Evolutionary conservation across 2,888 invertebrate genomes (phyloP).

Genomic region (Mesochorus sp.): DNA sequence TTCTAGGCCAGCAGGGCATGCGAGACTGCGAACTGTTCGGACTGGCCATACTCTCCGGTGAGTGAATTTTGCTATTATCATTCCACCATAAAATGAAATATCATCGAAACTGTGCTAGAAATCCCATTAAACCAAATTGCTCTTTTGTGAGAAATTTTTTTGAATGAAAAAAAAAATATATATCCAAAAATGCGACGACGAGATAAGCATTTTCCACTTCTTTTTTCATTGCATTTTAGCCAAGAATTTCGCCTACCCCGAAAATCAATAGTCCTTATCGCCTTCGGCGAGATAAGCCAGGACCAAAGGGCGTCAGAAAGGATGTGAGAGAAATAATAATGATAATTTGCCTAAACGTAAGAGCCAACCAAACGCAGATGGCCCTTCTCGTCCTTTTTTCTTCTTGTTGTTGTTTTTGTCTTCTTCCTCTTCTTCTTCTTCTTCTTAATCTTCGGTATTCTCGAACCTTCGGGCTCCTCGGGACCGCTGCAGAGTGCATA

Average conservation of each 20-base stretch:
- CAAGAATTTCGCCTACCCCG: conserved; percentile 9
- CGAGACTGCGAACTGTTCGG: conserved; percentile 94
- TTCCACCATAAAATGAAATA: no score
- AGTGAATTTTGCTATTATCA: no score
- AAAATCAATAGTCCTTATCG: conserved; percentile 16
- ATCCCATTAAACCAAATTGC: no score
- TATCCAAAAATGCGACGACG: no score
- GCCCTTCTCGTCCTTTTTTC: background rate
- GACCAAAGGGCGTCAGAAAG: background rate
- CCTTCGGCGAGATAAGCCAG: conserved; percentile 2
- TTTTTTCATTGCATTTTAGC: conserved; percentile 24
- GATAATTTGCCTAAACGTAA: conserved; percentile 1
- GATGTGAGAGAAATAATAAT: conserved; percentile 10
- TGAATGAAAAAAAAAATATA: no score
- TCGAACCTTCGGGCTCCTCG: conserved; percentile 26
- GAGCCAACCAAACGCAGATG: conserved; percentile 23
- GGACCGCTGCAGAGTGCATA: conserved; percentile 44
- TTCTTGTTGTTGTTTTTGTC: background rate
- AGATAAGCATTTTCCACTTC: no score
- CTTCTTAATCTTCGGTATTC: conserved; percentile 25
- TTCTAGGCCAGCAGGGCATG: conserved; percentile 92
- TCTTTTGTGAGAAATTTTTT: no score
- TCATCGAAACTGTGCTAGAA: no score
- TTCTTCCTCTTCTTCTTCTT: background rate
- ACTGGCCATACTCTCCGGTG: conserved; percentile 92